Conservation (phyloP, 1,140 invertebrate species). For the Leptonema lineaticorne region DNA sequence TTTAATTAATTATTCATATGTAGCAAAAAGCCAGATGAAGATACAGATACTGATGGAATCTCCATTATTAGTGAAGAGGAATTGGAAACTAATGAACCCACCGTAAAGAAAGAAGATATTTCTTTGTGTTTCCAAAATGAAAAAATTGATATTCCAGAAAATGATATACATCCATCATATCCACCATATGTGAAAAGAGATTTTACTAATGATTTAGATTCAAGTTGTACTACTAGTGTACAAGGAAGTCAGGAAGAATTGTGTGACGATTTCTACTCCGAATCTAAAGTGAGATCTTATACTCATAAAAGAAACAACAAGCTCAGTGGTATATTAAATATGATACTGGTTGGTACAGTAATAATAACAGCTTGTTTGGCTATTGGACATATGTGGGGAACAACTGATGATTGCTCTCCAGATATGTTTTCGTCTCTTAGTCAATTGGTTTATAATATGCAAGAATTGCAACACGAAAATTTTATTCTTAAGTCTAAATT, state of each 20-base stretch:
- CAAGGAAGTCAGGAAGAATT: constrained; percentile 36
- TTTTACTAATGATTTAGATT: neutral
- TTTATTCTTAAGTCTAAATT: constrained; percentile 45
- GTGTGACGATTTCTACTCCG: constrained; percentile 41
- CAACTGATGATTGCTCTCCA: constrained; percentile 50
- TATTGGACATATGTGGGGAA: constrained; percentile 55
- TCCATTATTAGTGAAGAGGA: constrained; percentile 38
- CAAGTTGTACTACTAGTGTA: neutral
- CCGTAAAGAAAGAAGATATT: constrained; percentile 6
- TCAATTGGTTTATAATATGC: constrained; percentile 53
- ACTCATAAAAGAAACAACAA: constrained; percentile 54
- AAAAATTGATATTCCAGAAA: constrained; percentile 34
- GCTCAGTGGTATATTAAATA: constrained; percentile 52
- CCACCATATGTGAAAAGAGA: neutral
- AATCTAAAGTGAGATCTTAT: constrained; percentile 52
- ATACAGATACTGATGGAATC: constrained; percentile 35
- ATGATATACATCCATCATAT: constrained; percentile 3
- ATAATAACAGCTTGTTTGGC: constrained; percentile 53
- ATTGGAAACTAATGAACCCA: constrained; percentile 7
- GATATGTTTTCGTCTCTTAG: constrained; percentile 49
- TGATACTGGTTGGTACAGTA: constrained; percentile 53
- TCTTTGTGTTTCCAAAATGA: neutral
- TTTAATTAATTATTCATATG: no score
- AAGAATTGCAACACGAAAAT: constrained; percentile 56
- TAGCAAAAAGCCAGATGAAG: constrained; percentile 24